Evolutionary conservation across 1,140 invertebrate species (phyloP), one percentile per base, ranked within the genome.

Genomic region (Chionoecetes opilio): DNA sequence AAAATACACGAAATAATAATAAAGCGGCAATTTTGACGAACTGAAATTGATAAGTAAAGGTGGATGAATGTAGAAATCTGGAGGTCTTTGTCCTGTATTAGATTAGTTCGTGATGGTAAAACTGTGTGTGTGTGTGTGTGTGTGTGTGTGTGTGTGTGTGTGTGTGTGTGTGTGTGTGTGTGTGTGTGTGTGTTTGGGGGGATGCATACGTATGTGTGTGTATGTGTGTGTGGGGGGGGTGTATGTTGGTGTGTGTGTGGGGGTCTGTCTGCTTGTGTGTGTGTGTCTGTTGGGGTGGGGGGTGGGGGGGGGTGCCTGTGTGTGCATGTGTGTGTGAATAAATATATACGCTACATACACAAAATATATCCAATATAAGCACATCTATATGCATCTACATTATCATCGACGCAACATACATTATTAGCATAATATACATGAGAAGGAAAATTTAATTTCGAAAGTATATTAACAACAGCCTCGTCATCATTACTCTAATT

Each of bases 311-410:
- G n/a, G 17, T 88, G 17, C 37, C 1, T 88, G 17, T 88, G 17
- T 88, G 17, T 88, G 17, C 37, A 6, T 35, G 17, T 35, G 17
- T 35, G 35, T 34, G 35, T 34, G 21, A 3, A 88, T 88, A 35
- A 21, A 35, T 35, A 88, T 35, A 35, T 88, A 35, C 37, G 8
- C n/a, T 88, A 5, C 37, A 35, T 88, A 35, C 37, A 35, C 17
- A 35, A 35, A 35, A 35, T 9, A 35, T 88, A 35, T 38, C 2
- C 37, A 35, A 46, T 46, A 46, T 90, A 46, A 14, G 53, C 53
- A 46, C 53, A 90, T 90, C n/a, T 46, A 90, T 90, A 46, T 90
- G 53, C n/a, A 90, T 90, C 46, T 90, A 90, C 53, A 90, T 46
- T 90, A 90, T 90, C 0, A 84, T 84, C 32, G 29, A 84, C 46